phyloP scores from a whole-genome alignment of 2,888 invertebrate species.

The Rhabditoides inermis region DNA sequence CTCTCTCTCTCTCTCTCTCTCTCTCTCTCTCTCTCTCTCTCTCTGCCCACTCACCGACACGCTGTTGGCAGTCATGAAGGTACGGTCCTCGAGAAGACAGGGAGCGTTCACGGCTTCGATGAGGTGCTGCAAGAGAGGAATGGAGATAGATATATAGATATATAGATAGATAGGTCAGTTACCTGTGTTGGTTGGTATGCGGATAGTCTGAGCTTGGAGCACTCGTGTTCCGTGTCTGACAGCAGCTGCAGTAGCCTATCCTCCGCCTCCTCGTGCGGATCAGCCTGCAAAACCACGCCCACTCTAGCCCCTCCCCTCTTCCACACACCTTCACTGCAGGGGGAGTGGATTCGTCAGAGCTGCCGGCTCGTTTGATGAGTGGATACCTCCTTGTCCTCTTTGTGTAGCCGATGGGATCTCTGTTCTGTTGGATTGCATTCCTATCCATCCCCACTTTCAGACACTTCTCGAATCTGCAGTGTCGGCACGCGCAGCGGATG shows the following conservation, averaged over 20 bases:
- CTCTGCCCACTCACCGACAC: constrained; percentile 17
- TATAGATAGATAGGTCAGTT: too few species aligned
- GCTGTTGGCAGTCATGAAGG: constrained; percentile 19
- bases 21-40: too few species aligned
- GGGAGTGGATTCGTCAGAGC: constrained; percentile 26
- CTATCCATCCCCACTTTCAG: constrained; percentile 38
- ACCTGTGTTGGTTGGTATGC: constrained; percentile 18
- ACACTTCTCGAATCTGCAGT: constrained; percentile 45
- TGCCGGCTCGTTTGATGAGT: constrained; percentile 23
- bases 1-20: too few species aligned
- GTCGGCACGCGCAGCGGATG: constrained; percentile 49
- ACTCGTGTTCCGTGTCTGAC: constrained; percentile 8
- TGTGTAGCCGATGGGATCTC: constrained; percentile 51
- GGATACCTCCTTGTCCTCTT: constrained; percentile 49
- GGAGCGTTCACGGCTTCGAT: constrained; percentile 22
- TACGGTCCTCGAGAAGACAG: constrained; percentile 19
- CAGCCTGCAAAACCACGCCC: neutral
- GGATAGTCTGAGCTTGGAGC: constrained; percentile 19
- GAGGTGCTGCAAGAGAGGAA: constrained; percentile 7
- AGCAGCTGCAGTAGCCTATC: constrained; percentile 11
- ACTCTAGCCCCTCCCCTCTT: neutral
- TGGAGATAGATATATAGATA: neutral
- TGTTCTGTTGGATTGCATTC: constrained; percentile 49
- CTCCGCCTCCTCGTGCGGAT: constrained; percentile 9
- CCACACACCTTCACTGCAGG: constrained; percentile 1